Percentiles rank a stretch among this genome's conserved stretches.
phyloP scores from a whole-genome alignment of 2,888 invertebrate species.

The Cyrtodaria siliqua region DNA sequence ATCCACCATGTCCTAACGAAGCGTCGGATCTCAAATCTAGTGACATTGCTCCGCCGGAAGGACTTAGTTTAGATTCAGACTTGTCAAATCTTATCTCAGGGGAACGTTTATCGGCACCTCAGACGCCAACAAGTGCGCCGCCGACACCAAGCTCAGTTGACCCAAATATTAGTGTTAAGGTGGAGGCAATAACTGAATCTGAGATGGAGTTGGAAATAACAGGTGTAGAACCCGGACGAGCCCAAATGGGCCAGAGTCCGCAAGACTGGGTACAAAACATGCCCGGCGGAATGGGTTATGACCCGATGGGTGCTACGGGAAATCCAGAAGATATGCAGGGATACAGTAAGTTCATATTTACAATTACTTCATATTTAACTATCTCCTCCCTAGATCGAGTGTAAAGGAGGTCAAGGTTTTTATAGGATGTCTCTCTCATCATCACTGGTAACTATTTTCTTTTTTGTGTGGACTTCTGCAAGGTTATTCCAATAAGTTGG shows the following conservation, averaged over 20 bases:
- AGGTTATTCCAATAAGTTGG: too few relatives aligned
- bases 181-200: slow-evolving; percentile 50
- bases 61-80: slow-evolving; percentile 49
- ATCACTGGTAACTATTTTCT: too few relatives aligned
- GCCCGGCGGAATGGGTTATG: slow-evolving; percentile 13
- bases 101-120: neutral
- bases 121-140: neutral
- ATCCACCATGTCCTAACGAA: slow-evolving; percentile 40
- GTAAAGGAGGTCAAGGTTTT: too few relatives aligned
- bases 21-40: slow-evolving; percentile 15
- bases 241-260: slow-evolving; percentile 11
- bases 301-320: slow-evolving; percentile 29
- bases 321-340: slow-evolving; percentile 36
- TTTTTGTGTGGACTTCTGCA: too few relatives aligned
- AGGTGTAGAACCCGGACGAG: slow-evolving; percentile 47
- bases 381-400: neutral
- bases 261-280: slow-evolving; percentile 22
- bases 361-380: slow-evolving; percentile 8
- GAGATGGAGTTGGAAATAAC: slow-evolving; percentile 58
- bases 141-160: slow-evolving; percentile 9
- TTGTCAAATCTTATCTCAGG: slow-evolving; percentile 35
- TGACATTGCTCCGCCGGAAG: slow-evolving; percentile 32
- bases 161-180: slow-evolving; percentile 39
- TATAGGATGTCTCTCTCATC: too few relatives aligned
- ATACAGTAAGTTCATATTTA: slow-evolving; percentile 49